Conservation (phyloP, 2,888 invertebrate genomes). For the Polydesmus complanatus region DNA sequence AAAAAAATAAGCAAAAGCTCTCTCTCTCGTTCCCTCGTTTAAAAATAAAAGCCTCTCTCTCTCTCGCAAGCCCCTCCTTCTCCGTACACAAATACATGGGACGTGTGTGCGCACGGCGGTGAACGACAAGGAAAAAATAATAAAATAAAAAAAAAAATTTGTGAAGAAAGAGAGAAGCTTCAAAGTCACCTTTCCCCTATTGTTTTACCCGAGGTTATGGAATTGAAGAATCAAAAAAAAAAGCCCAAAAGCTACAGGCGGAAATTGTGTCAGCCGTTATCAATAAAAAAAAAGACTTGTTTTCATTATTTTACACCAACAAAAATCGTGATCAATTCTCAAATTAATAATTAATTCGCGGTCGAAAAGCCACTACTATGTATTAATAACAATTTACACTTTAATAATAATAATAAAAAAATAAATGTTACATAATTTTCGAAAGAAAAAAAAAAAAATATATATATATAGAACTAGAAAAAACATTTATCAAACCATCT, state of each 20-base stretch:
- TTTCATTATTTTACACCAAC: too few relatives aligned
- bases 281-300: too few relatives aligned
- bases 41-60: not conserved
- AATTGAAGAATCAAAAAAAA: not conserved
- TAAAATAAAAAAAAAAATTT: not conserved
- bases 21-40: not conserved
- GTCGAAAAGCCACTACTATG: too few relatives aligned
- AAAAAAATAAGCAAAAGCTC: not conserved
- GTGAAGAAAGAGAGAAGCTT: conserved; percentile 1
- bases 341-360: too few relatives aligned
- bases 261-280: conserved; percentile 12
- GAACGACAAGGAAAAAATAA: not conserved
- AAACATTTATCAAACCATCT: too few relatives aligned
- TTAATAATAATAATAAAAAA: too few relatives aligned
- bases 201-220: conserved; percentile 1
- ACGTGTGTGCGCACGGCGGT: too few relatives aligned
- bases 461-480: too few relatives aligned
- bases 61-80: not conserved
- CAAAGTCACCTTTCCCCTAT: conserved; percentile 8
- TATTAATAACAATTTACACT: too few relatives aligned
- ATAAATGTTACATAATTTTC: too few relatives aligned
- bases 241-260: not conserved
- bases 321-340: too few relatives aligned
- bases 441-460: too few relatives aligned
- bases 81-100: not conserved